Percentiles rank a stretch among this genome's conserved stretches.
Conservation (phyloP, 1,140 invertebrate species). For the Lethocerus indicus region DNA sequence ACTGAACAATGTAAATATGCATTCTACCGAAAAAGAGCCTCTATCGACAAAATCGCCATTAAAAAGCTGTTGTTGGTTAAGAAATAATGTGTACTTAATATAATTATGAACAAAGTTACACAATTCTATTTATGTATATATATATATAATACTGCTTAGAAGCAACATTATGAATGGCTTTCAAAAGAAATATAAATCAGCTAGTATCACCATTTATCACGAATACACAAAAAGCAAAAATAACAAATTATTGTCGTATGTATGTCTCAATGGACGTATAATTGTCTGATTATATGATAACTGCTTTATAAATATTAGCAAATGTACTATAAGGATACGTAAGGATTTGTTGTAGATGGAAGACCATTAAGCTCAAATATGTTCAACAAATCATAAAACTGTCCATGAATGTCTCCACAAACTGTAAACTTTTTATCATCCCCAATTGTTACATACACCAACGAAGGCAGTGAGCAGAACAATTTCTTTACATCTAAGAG, state of each 20-base stretch:
- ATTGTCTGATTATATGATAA: too few species aligned
- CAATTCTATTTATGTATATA: too few species aligned
- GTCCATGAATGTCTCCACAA: conserved; percentile 99
- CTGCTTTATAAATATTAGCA: too few species aligned
- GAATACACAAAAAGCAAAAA: conserved; percentile 6
- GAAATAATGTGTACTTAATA: conserved; percentile 14
- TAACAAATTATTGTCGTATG: neutral
- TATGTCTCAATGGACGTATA: too few species aligned
- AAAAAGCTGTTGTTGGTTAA: conserved; percentile 48
- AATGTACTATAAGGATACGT: conserved; percentile 48
- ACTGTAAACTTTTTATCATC: conserved; percentile 91
- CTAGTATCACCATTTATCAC: too few species aligned
- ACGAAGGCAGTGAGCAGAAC: conserved; percentile 67
- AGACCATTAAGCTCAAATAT: conserved; percentile 95
- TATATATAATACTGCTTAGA: too few species aligned
- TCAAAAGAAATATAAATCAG: too few species aligned
- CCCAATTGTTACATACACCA: conserved; percentile 79
- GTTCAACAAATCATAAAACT: conserved; percentile 96
- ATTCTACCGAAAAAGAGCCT: conserved; percentile 98
- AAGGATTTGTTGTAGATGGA: conserved; percentile 89
- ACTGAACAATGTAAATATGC: conserved; percentile 93
- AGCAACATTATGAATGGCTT: too few species aligned
- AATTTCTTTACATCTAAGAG: conserved; percentile 76
- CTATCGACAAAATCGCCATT: conserved; percentile 99
- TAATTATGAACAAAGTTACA: too few species aligned